These are phyloP conservation scores for Archilochus colubris DNA, from an alignment of 2,113 vertebrate species.

Conservation along the genomic window DNA sequence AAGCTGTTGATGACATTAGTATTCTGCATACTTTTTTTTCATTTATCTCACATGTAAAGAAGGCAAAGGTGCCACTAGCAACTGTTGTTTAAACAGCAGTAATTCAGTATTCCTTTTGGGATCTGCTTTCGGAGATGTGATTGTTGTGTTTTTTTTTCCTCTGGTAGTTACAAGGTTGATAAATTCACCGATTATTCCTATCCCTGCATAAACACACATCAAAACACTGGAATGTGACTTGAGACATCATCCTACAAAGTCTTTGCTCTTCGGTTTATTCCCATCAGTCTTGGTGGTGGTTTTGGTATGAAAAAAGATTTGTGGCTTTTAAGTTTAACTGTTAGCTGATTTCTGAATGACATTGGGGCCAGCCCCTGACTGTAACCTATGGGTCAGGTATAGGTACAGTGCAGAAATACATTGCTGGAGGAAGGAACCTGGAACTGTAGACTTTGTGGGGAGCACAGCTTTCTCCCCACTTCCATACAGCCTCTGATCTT, in stretches of 20 bases:
- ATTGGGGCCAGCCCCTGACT: neutral
- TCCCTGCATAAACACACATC: neutral
- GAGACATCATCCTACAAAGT: neutral
- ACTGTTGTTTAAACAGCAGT: neutral
- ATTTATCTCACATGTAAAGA: neutral
- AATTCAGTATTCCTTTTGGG: neutral
- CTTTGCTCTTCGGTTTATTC: neutral
- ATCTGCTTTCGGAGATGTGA: neutral
- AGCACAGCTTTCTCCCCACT: neutral
- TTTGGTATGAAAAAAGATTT: neutral
- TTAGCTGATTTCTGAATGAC: neutral
- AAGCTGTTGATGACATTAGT: neutral
- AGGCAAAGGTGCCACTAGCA: neutral
- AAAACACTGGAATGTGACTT: neutral
- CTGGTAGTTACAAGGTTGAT: neutral
- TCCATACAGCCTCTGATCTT: neutral
- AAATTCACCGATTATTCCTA: neutral
- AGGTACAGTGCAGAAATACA: neutral
- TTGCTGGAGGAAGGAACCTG: neutral
- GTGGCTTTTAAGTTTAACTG: neutral
- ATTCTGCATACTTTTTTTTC: neutral
- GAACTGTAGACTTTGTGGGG: neutral
- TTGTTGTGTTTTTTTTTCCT: neutral
- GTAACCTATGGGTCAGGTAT: neutral
- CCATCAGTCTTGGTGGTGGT: neutral